phyloP scores from a whole-genome alignment of 2,797 vertebrate species.

The Melanotaenia parkinsoni region DNA sequence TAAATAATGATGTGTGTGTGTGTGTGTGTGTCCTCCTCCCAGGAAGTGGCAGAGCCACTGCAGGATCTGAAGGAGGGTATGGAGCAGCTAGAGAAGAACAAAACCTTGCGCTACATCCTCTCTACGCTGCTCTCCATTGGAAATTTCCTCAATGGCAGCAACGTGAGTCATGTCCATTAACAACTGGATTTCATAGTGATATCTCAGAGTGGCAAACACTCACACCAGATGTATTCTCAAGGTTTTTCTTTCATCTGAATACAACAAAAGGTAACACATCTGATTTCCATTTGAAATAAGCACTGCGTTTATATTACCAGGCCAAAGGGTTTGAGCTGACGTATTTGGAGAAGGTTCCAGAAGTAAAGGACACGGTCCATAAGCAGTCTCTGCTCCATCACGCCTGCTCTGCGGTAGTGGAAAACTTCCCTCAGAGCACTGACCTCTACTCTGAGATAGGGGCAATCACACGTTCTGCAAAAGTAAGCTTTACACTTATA shows the following conservation, averaged over 20 bases:
- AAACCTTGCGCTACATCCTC: conserved; percentile 92
- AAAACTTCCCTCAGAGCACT: conserved; percentile 92
- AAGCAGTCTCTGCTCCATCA: conserved; percentile 95
- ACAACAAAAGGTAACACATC: not conserved
- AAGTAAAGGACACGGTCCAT: conserved; percentile 96
- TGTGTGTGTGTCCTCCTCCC: conserved; percentile 20
- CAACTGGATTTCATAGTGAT: not conserved
- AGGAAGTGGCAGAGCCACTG: conserved; percentile 96
- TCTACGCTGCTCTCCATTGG: conserved; percentile 93
- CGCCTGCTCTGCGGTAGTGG: conserved; percentile 90
- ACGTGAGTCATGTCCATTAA: conserved; percentile 80
- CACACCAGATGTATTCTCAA: not conserved
- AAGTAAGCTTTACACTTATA: conserved; percentile 76
- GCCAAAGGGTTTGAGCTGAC: conserved; percentile 95
- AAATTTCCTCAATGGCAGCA: conserved; percentile 95
- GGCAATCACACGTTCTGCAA: conserved; percentile 92
- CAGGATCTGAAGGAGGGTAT: conserved; percentile 98
- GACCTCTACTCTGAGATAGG: conserved; percentile 96
- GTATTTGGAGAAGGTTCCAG: conserved; percentile 96
- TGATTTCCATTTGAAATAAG: not conserved
- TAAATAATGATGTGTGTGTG: conserved; percentile 32
- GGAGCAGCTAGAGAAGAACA: conserved; percentile 97
- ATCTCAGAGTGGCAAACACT: not conserved
- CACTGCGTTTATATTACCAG: conserved; percentile 63
- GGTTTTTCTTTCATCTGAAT: not conserved